Evolutionary conservation across 2,113 vertebrate species (phyloP), one percentile per base, ranked within the genome.

Genomic region (Misgurnus anguillicaudatus): DNA sequence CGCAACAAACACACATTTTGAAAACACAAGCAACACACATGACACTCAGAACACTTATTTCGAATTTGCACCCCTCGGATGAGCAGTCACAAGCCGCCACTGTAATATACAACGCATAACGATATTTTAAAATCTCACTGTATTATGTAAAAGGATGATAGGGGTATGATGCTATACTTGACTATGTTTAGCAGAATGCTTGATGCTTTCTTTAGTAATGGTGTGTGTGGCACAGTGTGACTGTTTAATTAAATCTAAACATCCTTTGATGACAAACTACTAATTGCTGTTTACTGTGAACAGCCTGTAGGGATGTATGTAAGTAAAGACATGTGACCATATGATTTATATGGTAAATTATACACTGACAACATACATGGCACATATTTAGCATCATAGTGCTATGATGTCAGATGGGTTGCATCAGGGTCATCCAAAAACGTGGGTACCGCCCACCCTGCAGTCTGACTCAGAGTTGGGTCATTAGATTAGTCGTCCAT

Each of bases 361-460:
- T 73, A 57, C n/a, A 7, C 53, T 72, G 17, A 38, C 17, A 60
- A n/a, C 2, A 60, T 58, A 21, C 47, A 21, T 73, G 53, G 70
- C 38, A 16, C 19, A 58, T 60, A 38, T 11, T 60, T 55, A 60
- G n/a, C 70, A 58, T 16, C 38, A 57, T 73, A 17, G 58, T 63
- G 57, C 67, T 60, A 67, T 82, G 75, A 67, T 57, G 47, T 60
- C 6, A 78, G 51, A 41, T 13, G 17, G 58, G 48, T 51, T 68
- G 76, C 48, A 77, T 38, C 62, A 75, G 69, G 51, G 31, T 84
- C 68, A 79, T 47, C n/a, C 85, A 48, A 47, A 45, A 16, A 75
- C 8, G 45, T 9, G 60, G 64, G 53, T 62, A 57, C 48, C 45
- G 68, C 72, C 75, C 82, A 81, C 80, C 53, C 7, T 47, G 67